Conservation (phyloP, 2,797 vertebrate species). For the Todus mexicanus region DNA sequence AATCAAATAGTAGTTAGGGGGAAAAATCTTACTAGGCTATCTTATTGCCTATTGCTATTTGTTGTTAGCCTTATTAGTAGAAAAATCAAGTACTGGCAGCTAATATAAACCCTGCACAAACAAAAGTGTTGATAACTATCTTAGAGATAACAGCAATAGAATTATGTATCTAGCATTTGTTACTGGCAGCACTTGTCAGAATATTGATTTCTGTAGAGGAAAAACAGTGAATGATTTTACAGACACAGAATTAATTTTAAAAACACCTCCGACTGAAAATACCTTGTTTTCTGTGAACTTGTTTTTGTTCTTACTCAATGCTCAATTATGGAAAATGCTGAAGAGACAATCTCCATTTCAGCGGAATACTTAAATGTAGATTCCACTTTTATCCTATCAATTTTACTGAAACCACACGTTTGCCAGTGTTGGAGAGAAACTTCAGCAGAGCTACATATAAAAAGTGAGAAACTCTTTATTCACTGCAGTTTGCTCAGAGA, state of each 20-base stretch:
- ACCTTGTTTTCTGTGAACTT: background rate
- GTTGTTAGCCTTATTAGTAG: background rate
- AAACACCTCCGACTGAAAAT: background rate
- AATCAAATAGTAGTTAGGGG: background rate
- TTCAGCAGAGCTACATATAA: background rate
- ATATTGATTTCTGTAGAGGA: background rate
- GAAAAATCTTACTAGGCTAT: background rate
- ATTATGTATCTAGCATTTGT: background rate
- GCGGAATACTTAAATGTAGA: background rate
- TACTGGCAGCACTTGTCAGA: background rate
- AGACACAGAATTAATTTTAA: background rate
- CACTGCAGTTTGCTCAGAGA: background rate
- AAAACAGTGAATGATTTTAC: background rate
- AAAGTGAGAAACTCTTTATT: background rate
- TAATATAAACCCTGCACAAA: background rate
- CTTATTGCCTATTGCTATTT: background rate
- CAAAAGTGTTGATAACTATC: background rate
- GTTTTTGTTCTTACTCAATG: background rate
- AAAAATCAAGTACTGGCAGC: background rate
- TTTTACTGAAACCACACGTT: background rate
- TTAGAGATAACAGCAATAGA: background rate
- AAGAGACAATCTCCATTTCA: background rate
- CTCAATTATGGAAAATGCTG: background rate
- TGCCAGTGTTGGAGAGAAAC: background rate
- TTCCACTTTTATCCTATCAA: background rate